Evolutionary conservation across 2,797 vertebrate genomes (phyloP), one percentile per base, ranked within the genome.

Genomic region (Synaphobranchus kaupii): DNA sequence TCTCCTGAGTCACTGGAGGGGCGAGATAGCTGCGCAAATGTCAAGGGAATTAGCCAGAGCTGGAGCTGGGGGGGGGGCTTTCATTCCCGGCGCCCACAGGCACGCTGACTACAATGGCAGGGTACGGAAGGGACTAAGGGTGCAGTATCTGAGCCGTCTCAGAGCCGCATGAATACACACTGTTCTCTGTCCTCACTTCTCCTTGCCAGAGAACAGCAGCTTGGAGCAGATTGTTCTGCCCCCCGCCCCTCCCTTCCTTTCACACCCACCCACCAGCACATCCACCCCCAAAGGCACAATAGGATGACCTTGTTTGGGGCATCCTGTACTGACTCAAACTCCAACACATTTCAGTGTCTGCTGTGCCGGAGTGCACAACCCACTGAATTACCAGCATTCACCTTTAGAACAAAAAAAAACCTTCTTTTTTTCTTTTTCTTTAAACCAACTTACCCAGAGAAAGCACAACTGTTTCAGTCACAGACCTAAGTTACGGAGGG

Each of bases 1-100:
- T 68, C 86, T 87, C 89, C 89, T 94, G 93, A 94, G 89, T 95
- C 94, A 96, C 88, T 87, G 84, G 48, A 89, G 88, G 92, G 85
- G 90, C 90, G 90, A 89, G 91, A 92, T 93, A 93, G 89, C 92
- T 92, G 88, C 90, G 89, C 93, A 95, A 95, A 96, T 95, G 95
- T 96, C 95, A 96, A 90, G 93, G 92, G 95, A 95, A 96, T 96
- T 95, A 96, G 91, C 90, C 90, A 91, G 90, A 87, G 92, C 87
- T 86, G 86, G 34, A 17, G 85, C 54, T 86, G 86, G 85, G 25
- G 39, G 84, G 87, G 87, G 31, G 34, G 85, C 50, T 87, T 89
- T 90, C 88, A 92, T 91, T 89, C 84, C 91, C 54, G 87, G 93
- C 92, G 89, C 94, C 95, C 94, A 94, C 94, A 85, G 83, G 92